Percentiles rank a stretch among this genome's conserved stretches.
phyloP scores from a whole-genome alignment of 2,113 vertebrate species.

The Dromiciops gliroides region DNA sequence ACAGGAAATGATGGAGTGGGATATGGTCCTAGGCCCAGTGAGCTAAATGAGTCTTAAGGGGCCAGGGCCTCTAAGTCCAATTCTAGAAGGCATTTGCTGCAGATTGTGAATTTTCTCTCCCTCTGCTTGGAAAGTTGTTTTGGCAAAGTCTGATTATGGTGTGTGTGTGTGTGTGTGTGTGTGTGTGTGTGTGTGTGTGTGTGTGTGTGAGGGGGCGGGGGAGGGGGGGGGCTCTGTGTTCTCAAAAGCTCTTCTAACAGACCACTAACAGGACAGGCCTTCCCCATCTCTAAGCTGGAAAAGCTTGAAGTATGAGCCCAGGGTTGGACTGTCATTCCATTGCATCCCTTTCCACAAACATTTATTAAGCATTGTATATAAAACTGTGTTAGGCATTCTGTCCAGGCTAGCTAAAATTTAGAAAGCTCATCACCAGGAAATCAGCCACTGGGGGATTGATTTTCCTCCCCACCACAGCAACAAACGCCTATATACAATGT shows the following conservation, averaged over 20 bases:
- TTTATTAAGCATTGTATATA: neutral
- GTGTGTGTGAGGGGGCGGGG: no score
- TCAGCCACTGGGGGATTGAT: neutral
- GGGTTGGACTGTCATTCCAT: neutral
- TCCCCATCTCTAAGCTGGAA: neutral
- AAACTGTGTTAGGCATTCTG: neutral
- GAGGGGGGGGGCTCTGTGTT: no score
- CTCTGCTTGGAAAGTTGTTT: neutral
- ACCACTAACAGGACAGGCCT: neutral
- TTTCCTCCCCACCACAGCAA: neutral
- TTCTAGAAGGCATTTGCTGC: neutral
- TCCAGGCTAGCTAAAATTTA: neutral
- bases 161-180: no score
- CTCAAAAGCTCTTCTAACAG: neutral
- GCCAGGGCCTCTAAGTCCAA: neutral
- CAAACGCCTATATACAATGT: neutral
- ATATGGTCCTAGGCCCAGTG: neutral
- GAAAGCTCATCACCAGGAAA: neutral
- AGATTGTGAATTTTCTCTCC: neutral
- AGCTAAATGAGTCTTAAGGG: neutral
- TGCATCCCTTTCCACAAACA: neutral
- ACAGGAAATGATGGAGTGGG: conserved; percentile 10
- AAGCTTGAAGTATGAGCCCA: neutral
- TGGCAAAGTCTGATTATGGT: neutral
- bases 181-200: no score